Conservation (phyloP, 2,113 vertebrate species). For the Hypanus sabinus region DNA sequence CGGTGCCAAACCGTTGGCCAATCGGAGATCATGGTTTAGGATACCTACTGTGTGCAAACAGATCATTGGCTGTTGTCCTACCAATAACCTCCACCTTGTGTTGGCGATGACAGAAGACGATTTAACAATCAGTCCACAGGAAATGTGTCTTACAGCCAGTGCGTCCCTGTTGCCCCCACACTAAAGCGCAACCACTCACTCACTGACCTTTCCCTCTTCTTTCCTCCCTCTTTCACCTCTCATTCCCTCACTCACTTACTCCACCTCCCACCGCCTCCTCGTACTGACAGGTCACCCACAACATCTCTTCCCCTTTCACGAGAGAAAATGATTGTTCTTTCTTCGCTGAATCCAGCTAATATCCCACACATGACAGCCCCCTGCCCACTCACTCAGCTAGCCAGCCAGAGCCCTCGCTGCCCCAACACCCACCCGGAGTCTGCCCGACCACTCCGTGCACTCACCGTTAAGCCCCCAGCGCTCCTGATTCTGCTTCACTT, state of each 20-base stretch:
- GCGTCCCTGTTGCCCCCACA: too few species aligned
- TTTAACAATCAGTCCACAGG: too few species aligned
- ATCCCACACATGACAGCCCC: too few species aligned
- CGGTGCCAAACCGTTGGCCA: background rate
- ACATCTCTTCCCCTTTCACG: too few species aligned
- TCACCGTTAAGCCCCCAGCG: constrained; percentile 64
- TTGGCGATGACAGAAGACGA: background rate
- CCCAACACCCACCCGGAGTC: background rate
- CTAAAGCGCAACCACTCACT: background rate
- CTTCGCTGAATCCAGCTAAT: too few species aligned
- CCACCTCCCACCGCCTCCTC: background rate
- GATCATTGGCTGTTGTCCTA: background rate
- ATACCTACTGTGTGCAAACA: background rate
- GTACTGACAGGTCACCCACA: too few species aligned
- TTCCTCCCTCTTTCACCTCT: background rate
- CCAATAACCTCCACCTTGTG: background rate
- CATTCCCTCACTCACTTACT: background rate
- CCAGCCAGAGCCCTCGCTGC: background rate
- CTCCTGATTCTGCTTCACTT: constrained; percentile 62
- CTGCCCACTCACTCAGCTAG: background rate
- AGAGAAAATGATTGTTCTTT: too few species aligned
- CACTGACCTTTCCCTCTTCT: background rate
- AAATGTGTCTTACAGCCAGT: background rate
- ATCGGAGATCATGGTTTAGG: background rate
- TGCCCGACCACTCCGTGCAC: background rate